Evolutionary conservation across 2,797 vertebrate species (phyloP).

Genomic region (Hyperoplus lanceolatus): DNA sequence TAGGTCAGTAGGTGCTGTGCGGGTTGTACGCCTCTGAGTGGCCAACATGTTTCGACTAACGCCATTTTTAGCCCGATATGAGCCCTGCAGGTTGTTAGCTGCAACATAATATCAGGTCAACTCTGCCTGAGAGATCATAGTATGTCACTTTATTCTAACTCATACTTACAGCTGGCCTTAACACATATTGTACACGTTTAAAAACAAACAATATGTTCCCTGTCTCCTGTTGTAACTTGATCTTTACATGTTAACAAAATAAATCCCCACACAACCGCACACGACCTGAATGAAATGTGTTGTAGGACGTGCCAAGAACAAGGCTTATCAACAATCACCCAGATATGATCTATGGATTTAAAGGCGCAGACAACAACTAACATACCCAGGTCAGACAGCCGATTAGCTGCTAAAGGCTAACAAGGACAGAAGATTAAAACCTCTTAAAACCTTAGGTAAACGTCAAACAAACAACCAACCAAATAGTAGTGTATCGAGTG

Average conservation of each 20-base stretch:
- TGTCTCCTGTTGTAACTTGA: not conserved
- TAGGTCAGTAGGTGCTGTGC: conserved; percentile 75
- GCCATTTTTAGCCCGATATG: conserved; percentile 51
- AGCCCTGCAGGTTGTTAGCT: conserved; percentile 10
- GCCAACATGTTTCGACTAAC: conserved; percentile 25
- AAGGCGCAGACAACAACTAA: not conserved
- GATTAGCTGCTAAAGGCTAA: conserved; percentile 20
- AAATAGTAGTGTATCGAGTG: accelerated
- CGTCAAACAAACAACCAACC: accelerated
- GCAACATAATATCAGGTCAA: not conserved
- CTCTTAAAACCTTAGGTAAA: not conserved
- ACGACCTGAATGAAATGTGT: not conserved
- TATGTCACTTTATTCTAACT: not conserved
- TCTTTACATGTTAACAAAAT: not conserved
- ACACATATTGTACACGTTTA: not conserved
- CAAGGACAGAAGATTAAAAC: not conserved
- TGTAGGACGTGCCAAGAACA: not conserved
- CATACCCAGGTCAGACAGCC: not conserved
- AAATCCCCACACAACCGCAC: not conserved
- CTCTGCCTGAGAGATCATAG: not conserved
- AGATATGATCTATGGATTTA: not conserved
- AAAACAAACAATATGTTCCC: not conserved
- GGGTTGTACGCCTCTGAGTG: conserved; percentile 14
- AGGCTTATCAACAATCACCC: not conserved
- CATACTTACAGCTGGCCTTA: too few species aligned